Conservation (phyloP, 2,797 vertebrate species). For the Myotis myotis region DNA sequence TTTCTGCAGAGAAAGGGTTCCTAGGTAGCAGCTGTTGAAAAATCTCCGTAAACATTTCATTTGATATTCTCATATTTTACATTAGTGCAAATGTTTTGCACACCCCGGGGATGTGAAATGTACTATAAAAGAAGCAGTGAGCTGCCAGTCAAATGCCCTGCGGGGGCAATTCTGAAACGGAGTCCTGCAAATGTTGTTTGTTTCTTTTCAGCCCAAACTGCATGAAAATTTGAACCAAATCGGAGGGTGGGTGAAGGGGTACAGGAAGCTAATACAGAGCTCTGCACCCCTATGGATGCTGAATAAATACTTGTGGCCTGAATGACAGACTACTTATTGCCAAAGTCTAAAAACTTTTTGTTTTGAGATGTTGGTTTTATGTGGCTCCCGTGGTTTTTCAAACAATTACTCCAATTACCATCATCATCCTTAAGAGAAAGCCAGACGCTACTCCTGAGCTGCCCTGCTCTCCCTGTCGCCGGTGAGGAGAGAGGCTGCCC, state of each 20-base stretch:
- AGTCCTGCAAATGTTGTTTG: conserved; percentile 57
- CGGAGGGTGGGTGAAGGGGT: not conserved
- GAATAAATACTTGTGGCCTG: conserved; percentile 24
- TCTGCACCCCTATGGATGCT: not conserved
- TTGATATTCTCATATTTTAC: conserved; percentile 67
- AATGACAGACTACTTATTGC: conserved; percentile 45
- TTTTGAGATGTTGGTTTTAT: conserved; percentile 33
- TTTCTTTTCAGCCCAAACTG: conserved; percentile 62
- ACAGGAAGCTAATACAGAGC: not conserved
- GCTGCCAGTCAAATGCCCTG: conserved; percentile 57
- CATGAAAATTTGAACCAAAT: conserved; percentile 66
- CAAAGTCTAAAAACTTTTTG: conserved; percentile 38
- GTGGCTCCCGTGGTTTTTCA: conserved; percentile 37
- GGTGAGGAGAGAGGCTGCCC: not conserved
- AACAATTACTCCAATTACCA: not conserved
- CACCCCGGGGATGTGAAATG: conserved; percentile 73
- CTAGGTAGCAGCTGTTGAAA: conserved; percentile 74
- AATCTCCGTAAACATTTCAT: conserved; percentile 72
- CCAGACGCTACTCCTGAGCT: not conserved
- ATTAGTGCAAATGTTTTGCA: conserved; percentile 55
- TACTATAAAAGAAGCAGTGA: conserved; percentile 56
- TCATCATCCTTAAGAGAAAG: conserved; percentile 1
- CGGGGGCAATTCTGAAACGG: conserved; percentile 64
- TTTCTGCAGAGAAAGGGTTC: conserved; percentile 77
- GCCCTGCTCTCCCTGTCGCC: not conserved